Evolutionary conservation across 2,113 vertebrate species (phyloP), one percentile per base, ranked within the genome.

Genomic region (Sorex araneus): DNA sequence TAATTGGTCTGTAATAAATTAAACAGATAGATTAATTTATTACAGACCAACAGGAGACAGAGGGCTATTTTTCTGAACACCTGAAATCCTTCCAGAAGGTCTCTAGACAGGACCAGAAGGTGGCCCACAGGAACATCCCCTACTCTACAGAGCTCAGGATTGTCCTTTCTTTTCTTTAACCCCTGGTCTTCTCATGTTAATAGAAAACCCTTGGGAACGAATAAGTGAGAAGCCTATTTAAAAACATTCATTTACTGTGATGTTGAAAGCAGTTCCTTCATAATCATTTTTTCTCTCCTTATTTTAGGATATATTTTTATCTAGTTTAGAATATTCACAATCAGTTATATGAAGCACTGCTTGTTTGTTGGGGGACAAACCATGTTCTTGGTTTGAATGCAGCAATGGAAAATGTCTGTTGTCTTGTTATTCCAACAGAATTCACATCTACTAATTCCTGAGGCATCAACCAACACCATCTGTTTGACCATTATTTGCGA

Each of bases 381-480:
- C 34, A 36, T 74, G 54, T 84, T 18, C 36, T 88, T 79, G 32
- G 54, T 60, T 81, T 83, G 60, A 67, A 85, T 36, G 30, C 47
- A 45, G 32, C 63, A 45, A 57, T 30, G 32, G 66, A 73, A 89
- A 91, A 73, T 8, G 9, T 87, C 69, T 87, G 73, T 90, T 64
- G 64, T 89, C 77, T 81, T 81, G 32, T 82, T 89, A 54, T 89
- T 94, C 81, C 73, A 76, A 76, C 71, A 81, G 71, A 92, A 86
- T 73, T 93, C 85, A 96, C 96, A 97, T 94, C 96, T 96, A 95
- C 86, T 70, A 89, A 84, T 85, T 95, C 93, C 71, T 60, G 12
- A 92, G 96, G 95, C 95, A 95, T 90, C 75, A 88, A 93, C 71
- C 40, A 34, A 73, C 90, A 77, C 95, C 96, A 96, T 96, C 93